These are phyloP conservation scores for Aselliscus stoliczkanus DNA, from an alignment of 2,797 vertebrate genomes.

Conservation along the genomic window DNA sequence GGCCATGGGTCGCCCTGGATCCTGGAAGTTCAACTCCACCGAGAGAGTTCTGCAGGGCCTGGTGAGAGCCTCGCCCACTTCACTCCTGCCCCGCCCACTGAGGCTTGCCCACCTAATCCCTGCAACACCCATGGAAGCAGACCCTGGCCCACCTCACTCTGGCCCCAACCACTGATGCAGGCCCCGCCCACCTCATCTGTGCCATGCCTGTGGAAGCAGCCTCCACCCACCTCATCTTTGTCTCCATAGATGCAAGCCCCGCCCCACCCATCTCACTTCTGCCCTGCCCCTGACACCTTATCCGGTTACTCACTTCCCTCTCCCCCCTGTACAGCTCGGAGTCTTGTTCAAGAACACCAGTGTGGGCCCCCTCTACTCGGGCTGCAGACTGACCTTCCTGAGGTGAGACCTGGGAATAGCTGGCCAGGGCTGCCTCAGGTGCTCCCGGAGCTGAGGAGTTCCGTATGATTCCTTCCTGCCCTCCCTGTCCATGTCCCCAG, in stretches of 20 bases:
- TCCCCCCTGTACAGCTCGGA: constrained; percentile 37
- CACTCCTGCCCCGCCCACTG: neutral
- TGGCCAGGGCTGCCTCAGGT: neutral
- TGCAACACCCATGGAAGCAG: neutral
- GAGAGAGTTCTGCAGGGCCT: neutral
- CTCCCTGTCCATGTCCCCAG: neutral
- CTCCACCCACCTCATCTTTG: neutral
- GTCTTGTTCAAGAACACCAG: constrained; percentile 50
- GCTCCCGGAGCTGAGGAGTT: neutral
- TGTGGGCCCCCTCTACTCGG: neutral
- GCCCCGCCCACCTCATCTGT: too few species aligned
- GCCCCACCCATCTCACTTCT: neutral
- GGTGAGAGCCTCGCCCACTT: neutral
- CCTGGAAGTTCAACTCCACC: constrained; percentile 61
- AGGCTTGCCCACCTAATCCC: neutral
- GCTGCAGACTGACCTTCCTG: constrained; percentile 50
- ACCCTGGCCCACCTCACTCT: rapidly evolving
- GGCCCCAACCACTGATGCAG: rapidly evolving
- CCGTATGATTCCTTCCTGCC: neutral
- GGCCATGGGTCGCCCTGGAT: constrained; percentile 60
- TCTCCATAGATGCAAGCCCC: neutral
- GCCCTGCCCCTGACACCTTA: neutral
- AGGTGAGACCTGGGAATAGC: constrained; percentile 53
- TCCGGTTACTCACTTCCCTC: neutral
- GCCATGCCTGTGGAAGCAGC: neutral